Conservation (phyloP, 2,888 invertebrate species). For the Epinotia demarniana region DNA sequence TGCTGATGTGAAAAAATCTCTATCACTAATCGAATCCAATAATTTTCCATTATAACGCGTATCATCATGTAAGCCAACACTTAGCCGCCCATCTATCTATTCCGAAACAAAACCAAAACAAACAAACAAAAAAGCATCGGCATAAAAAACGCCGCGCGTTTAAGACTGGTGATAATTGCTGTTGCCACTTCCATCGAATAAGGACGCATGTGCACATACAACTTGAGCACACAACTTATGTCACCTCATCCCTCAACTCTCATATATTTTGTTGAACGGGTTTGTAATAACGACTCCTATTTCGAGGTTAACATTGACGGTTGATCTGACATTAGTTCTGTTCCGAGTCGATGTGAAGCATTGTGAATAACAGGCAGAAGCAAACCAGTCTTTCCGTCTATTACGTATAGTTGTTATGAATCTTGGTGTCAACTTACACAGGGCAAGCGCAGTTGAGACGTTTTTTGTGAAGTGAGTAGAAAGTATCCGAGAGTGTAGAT, state of each 20-base stretch:
- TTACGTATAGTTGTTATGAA: not conserved
- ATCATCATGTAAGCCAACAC: slow-evolving; percentile 53
- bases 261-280: too few species aligned
- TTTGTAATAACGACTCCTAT: too few species aligned
- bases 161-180: slow-evolving; percentile 61
- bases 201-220: slow-evolving; percentile 17
- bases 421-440: not conserved
- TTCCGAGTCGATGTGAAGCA: too few species aligned
- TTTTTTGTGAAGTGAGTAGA: not conserved
- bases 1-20: too few species aligned
- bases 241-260: not conserved
- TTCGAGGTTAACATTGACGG: too few species aligned
- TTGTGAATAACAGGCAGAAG: too few species aligned
- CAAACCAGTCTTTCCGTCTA: not conserved
- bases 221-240: not conserved
- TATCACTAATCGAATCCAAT: not conserved
- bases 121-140: slow-evolving; percentile 49
- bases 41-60: not conserved
- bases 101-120: slow-evolving; percentile 52
- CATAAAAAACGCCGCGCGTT: slow-evolving; percentile 55
- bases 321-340: too few species aligned
- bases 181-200: not conserved
- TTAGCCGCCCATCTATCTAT: slow-evolving; percentile 49
- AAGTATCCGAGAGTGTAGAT: not conserved
- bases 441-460: not conserved